A percentile compares a stretch with the other conserved stretches of the same genome.
Evolutionary conservation across 2,888 invertebrate species (phyloP).

Genomic region (Amaurobius ferox): DNA sequence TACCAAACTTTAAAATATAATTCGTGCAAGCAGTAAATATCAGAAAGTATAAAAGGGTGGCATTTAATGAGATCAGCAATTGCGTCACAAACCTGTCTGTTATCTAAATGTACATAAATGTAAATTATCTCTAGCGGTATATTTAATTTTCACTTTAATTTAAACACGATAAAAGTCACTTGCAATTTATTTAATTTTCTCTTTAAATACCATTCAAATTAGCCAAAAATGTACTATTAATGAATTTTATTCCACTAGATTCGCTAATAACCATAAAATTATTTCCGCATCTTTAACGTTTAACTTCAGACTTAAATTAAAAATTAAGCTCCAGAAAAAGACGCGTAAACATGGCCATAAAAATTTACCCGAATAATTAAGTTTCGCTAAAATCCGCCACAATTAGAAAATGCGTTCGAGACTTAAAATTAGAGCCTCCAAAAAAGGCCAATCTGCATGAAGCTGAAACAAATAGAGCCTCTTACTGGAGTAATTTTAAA

Average conservation of each 20-base stretch:
- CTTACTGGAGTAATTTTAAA: constrained; percentile 18
- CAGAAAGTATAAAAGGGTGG: too few species aligned
- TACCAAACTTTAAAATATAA: too few species aligned
- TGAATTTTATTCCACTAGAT: not conserved
- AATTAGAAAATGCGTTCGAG: constrained; percentile 18
- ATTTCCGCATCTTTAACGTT: not conserved
- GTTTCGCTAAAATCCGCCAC: constrained; percentile 46
- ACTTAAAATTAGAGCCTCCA: constrained; percentile 30
- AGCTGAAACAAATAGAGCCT: constrained; percentile 17
- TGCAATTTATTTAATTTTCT: too few species aligned
- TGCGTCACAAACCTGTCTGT: too few species aligned
- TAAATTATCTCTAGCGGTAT: too few species aligned
- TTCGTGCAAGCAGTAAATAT: too few species aligned
- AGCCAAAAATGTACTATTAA: too few species aligned
- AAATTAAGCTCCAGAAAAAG: not conserved
- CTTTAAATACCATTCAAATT: too few species aligned
- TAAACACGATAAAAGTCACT: too few species aligned
- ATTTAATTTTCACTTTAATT: too few species aligned
- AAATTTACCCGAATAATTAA: constrained; percentile 37
- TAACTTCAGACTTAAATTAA: not conserved
- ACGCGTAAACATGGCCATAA: not conserved
- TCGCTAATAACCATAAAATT: not conserved
- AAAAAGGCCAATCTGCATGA: not conserved
- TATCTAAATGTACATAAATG: too few species aligned
- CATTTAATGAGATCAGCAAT: too few species aligned